phyloP scores from a whole-genome alignment of 2,888 invertebrate genomes.

The Chalcosyrphus nemorum region DNA sequence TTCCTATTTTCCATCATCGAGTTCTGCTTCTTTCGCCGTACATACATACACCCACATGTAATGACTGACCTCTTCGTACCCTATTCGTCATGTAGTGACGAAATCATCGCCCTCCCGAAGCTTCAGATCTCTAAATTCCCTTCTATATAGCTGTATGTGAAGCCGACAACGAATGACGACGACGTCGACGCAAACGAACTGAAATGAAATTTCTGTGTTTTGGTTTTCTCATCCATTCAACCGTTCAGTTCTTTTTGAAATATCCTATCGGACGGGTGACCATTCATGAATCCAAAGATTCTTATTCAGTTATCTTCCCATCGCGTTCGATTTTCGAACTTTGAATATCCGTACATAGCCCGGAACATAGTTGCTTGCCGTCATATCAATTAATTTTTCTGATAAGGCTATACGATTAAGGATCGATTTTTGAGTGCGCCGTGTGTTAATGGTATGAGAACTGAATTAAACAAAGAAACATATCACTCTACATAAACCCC shows the following conservation, averaged over 20 bases:
- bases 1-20: conserved; percentile 13
- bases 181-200: conserved; percentile 71
- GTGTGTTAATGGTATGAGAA: conserved; percentile 3
- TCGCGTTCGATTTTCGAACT: conserved; percentile 27
- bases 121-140: conserved; percentile 43
- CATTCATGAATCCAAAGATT: conserved; percentile 55
- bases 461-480: conserved; percentile 34
- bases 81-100: conserved; percentile 55
- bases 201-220: conserved; percentile 61
- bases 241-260: conserved; percentile 68
- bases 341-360: neutral
- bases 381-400: conserved; percentile 39
- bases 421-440: conserved; percentile 63
- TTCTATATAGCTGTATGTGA: conserved; percentile 27
- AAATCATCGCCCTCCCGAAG: conserved; percentile 59
- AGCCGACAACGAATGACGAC: conserved; percentile 64
- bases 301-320: neutral
- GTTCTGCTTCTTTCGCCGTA: conserved; percentile 13
- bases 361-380: neutral
- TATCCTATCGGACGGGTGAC: conserved; percentile 61
- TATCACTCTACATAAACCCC: neutral
- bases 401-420: conserved; percentile 24
- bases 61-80: conserved; percentile 54
- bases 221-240: conserved; percentile 67
- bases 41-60: conserved; percentile 47